Percentiles rank a stretch among this genome's conserved stretches.
Evolutionary conservation across 30 jellyfish, hydroid and myxozoan species (phyloP).

Genomic region (Haliclystus octoradiatus): DNA sequence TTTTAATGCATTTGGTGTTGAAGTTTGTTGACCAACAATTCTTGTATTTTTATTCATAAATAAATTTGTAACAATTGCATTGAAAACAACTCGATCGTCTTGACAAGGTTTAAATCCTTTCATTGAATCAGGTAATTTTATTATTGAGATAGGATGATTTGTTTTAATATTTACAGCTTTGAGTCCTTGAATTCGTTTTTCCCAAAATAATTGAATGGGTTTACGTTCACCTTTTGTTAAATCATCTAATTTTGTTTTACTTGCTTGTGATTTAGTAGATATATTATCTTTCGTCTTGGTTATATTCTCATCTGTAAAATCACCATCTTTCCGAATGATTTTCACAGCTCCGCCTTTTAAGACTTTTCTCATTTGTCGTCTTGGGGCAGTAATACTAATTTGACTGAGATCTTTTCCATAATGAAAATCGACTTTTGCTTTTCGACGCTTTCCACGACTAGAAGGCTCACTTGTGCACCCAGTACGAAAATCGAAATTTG

Average conservation of each 20-base stretch:
- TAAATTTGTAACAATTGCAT: constrained; percentile 43
- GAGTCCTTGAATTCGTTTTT: constrained; percentile 70
- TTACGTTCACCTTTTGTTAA: constrained; percentile 8
- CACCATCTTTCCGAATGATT: neutral
- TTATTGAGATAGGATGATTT: constrained; percentile 21
- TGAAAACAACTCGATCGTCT: constrained; percentile 45
- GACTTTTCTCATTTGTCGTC: constrained; percentile 12
- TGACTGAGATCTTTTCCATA: constrained; percentile 80
- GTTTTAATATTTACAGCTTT: constrained; percentile 47
- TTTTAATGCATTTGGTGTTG: constrained; percentile 64
- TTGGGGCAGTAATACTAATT: neutral
- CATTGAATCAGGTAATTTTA: constrained; percentile 36
- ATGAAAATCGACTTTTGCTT: constrained; percentile 39
- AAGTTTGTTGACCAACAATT: constrained; percentile 83
- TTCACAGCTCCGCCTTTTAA: constrained; percentile 1
- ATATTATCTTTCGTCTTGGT: constrained; percentile 6
- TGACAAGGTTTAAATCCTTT: constrained; percentile 69
- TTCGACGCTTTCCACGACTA: constrained; percentile 41
- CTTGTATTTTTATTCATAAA: constrained; percentile 37
- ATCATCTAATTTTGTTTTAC: neutral
- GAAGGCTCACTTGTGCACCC: constrained; percentile 42
- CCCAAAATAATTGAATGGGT: constrained; percentile 93
- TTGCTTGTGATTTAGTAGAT: neutral
- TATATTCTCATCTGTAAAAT: neutral
- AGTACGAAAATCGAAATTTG: constrained; percentile 74